Evolutionary conservation across 2,797 vertebrate species (phyloP).

Genomic region (Pangasius macronema): DNA sequence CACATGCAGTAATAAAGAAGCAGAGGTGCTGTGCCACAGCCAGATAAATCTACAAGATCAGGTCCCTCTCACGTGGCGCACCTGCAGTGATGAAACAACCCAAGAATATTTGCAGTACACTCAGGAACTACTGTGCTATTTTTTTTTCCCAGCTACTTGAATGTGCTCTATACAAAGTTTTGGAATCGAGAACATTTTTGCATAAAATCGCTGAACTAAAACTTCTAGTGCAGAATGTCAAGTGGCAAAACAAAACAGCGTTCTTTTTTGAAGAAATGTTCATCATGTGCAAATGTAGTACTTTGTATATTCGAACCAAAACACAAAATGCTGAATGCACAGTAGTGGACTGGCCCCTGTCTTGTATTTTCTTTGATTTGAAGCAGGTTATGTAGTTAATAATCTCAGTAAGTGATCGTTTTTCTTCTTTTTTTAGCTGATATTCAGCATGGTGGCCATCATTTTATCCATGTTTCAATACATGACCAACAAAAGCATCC

Average conservation of each 20-base stretch:
- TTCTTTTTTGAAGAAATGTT: neutral
- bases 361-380: neutral
- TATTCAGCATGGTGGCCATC: neutral
- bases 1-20: slow-evolving; percentile 38
- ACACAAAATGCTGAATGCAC: neutral
- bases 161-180: neutral
- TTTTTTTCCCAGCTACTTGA: neutral
- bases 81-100: slow-evolving; percentile 12
- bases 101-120: neutral
- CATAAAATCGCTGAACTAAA: neutral
- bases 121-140: neutral
- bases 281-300: neutral
- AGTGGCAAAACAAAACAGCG: neutral
- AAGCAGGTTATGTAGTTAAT: neutral
- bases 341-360: neutral
- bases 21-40: slow-evolving; percentile 22
- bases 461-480: neutral
- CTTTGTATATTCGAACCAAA: neutral
- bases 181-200: neutral
- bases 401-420: neutral
- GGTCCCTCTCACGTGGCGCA: slow-evolving; percentile 1
- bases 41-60: slow-evolving; percentile 53
- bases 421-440: neutral
- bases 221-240: neutral
- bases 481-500: neutral